phyloP scores from a whole-genome alignment of 1,140 invertebrate genomes.

The Tachypleus tridentatus region DNA sequence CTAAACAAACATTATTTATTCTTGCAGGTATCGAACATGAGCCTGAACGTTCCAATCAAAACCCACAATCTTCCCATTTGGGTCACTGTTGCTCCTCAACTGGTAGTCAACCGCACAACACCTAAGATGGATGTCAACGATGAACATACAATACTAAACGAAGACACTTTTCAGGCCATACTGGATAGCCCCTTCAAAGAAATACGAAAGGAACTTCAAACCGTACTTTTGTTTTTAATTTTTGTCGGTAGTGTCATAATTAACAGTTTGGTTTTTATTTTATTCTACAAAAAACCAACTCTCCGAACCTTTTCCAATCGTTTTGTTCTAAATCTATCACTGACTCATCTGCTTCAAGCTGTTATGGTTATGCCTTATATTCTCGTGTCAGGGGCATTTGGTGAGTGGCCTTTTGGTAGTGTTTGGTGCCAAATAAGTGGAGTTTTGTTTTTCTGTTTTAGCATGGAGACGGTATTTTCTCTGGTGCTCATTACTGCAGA shows the following conservation, averaged over 20 bases:
- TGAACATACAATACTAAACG: too few relatives aligned
- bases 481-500: constrained; percentile 70
- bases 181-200: too few relatives aligned
- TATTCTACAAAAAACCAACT: constrained; percentile 45
- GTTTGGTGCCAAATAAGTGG: constrained; percentile 39
- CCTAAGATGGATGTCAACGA: too few relatives aligned
- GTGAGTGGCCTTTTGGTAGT: constrained; percentile 31
- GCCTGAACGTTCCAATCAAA: too few relatives aligned
- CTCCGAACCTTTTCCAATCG: constrained; percentile 50
- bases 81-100: too few relatives aligned
- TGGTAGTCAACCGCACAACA: too few relatives aligned
- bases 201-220: not conserved
- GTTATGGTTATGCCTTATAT: constrained; percentile 46
- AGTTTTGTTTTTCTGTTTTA: constrained; percentile 39
- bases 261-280: constrained; percentile 44
- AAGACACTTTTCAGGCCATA: too few relatives aligned
- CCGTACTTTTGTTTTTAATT: not conserved
- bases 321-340: constrained; percentile 54
- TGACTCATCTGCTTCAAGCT: constrained; percentile 50
- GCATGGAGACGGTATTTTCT: constrained; percentile 49
- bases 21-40: too few relatives aligned
- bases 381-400: constrained; percentile 32
- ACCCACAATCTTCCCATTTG: too few relatives aligned
- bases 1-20: too few relatives aligned
- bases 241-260: constrained; percentile 34